A percentile compares a stretch with the other conserved stretches of the same genome.
Evolutionary conservation across 2,797 vertebrate genomes (phyloP).

Genomic region (Epinephelus coioides): DNA sequence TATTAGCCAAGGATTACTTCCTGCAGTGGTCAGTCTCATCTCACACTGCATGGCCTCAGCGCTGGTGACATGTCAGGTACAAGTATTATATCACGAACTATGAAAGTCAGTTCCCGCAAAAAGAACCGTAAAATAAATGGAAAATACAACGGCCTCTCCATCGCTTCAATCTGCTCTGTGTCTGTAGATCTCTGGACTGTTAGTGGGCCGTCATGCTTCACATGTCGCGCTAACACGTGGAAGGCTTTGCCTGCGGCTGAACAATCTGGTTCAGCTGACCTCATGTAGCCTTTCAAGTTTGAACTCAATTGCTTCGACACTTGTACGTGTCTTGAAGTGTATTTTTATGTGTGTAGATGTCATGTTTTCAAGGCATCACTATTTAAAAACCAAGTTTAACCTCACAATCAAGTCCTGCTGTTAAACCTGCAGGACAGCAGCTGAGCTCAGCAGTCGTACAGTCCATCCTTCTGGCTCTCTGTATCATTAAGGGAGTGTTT

Average conservation of each 20-base stretch:
- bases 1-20: constrained; percentile 7
- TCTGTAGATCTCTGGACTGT: constrained; percentile 26
- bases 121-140: constrained; percentile 30
- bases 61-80: not conserved
- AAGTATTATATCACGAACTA: not conserved
- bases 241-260: constrained; percentile 12
- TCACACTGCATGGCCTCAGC: not conserved
- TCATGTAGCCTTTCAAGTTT: not conserved
- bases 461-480: constrained; percentile 1
- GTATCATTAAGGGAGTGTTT: constrained; percentile 60
- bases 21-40: not conserved
- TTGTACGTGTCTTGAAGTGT: not conserved
- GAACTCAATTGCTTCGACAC: constrained; percentile 11
- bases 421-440: not conserved
- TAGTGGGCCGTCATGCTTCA: constrained; percentile 32
- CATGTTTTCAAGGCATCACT: not conserved
- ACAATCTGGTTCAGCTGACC: constrained; percentile 6
- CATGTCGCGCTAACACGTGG: not conserved
- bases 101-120: constrained; percentile 16
- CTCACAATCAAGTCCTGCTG: not conserved
- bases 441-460: not conserved
- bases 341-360: not conserved
- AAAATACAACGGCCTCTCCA: constrained; percentile 32
- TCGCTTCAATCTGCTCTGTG: constrained; percentile 18
- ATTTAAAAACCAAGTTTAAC: not conserved